Percentiles rank a stretch among this genome's conserved stretches.
phyloP scores from a whole-genome alignment of 2,888 invertebrate species.

The Mallateleia sp. region DNA sequence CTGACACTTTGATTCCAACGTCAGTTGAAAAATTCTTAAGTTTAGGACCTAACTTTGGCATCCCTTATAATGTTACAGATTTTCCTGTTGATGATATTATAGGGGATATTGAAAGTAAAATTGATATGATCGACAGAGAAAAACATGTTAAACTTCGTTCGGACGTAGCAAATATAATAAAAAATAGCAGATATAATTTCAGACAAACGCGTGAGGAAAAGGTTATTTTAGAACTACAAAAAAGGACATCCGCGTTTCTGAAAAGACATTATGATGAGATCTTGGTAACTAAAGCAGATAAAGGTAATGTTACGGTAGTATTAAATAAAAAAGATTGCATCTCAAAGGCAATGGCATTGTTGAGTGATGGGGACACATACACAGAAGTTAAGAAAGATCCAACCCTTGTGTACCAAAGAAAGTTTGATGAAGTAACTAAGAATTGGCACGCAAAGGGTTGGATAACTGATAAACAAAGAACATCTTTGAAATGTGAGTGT shows the following conservation, averaged over 20 bases:
- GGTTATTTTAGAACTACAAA: background rate
- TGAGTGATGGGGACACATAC: too few species aligned
- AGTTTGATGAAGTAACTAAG: too few species aligned
- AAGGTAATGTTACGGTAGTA: background rate
- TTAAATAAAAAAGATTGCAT: too few species aligned
- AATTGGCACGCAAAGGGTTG: too few species aligned
- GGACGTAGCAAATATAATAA: slow-evolving; percentile 1
- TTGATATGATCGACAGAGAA: background rate
- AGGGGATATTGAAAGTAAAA: background rate
- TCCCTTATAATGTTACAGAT: background rate
- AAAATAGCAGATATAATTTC: slow-evolving; percentile 7
- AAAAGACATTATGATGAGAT: background rate
- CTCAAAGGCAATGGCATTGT: too few species aligned
- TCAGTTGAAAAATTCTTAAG: slow-evolving; percentile 4
- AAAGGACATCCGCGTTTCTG: background rate
- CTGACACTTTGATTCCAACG: background rate
- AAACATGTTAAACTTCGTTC: background rate
- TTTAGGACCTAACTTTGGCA: background rate
- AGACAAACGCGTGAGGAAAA: background rate
- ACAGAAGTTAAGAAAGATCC: too few species aligned
- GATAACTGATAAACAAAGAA: too few species aligned
- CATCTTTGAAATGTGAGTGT: too few species aligned
- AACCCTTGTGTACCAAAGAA: too few species aligned
- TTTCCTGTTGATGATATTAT: slow-evolving; percentile 3
- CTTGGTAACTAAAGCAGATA: slow-evolving; percentile 2